phyloP scores from a whole-genome alignment of 2,888 invertebrate genomes.

The Stenolophus ochropezus region DNA sequence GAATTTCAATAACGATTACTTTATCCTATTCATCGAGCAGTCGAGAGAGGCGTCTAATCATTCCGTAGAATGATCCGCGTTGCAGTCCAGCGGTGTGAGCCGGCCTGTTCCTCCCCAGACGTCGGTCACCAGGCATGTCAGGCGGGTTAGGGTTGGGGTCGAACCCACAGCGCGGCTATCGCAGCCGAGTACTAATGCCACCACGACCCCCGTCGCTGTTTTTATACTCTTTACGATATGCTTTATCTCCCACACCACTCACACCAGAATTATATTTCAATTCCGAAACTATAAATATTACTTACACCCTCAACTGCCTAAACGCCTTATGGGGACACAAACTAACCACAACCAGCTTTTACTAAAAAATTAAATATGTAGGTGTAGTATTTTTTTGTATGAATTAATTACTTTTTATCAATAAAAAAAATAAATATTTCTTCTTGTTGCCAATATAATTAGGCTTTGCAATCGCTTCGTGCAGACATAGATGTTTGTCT shows the following conservation, averaged over 20 bases:
- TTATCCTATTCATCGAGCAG: too few species aligned
- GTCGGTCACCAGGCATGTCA: background rate
- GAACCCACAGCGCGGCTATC: slow-evolving; percentile 66
- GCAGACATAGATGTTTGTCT: too few species aligned
- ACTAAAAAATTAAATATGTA: too few species aligned
- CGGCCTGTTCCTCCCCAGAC: background rate
- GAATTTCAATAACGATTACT: too few species aligned
- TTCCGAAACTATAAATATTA: slow-evolving; percentile 63
- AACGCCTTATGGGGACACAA: too few species aligned
- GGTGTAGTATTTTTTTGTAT: too few species aligned
- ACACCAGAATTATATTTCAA: slow-evolving; percentile 70
- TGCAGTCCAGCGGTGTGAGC: slow-evolving; percentile 10
- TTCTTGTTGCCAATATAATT: too few species aligned
- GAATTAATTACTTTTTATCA: too few species aligned
- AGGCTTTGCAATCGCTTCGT: too few species aligned
- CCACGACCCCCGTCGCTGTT: slow-evolving; percentile 67
- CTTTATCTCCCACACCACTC: slow-evolving; percentile 70
- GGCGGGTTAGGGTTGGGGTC: background rate
- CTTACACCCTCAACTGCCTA: slow-evolving; percentile 52
- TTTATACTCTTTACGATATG: slow-evolving; percentile 70
- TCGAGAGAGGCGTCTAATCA: too few species aligned
- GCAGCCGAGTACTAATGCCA: slow-evolving; percentile 69
- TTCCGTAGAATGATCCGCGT: background rate
- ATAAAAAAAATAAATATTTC: too few species aligned
- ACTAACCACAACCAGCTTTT: too few species aligned